Base-by-base conservation (phyloP, 2,113 vertebrate species). In the Nerophis lumbriciformis region DNA sequence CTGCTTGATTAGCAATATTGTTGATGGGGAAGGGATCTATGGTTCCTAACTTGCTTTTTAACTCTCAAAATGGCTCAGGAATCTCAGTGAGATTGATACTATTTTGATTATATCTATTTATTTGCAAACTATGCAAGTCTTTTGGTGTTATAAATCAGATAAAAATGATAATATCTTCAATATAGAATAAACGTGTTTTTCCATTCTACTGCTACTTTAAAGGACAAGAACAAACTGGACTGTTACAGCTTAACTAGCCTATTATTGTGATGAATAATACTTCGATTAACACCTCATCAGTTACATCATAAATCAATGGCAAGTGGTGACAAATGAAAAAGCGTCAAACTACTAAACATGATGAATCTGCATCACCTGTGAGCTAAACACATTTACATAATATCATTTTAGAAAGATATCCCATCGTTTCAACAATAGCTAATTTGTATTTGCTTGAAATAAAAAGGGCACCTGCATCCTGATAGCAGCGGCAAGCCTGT, bases 341-440 rank as follows among this genome's bases (percentile, higher is more conserved):
- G 86, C 79, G 88, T 87, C 82, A 83, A 86, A 89, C 87, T 87
- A 83, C 87, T 89, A 88, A 89, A 90, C 86, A 87, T 88, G 82
- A 90, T 90, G 87, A 90, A 89, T 89, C 87, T 84, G 83, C 83
- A 89, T 89, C 89, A 90, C 87, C 89, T 53, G 45, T 87, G 87
- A 88, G 87, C 90, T 82, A 83, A 88, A 88, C 83, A 87, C 89
- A 87, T 90, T 90, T 88, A 90, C 82, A 74, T 79, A 77, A 84
- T 81, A 82, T 88, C 84, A 83, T 88, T 91, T 90, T 89, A 85
- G 84, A 87, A 84, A 88, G 85, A 88, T 88, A 80, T 85, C 86
- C 77, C 71, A 82, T 87, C 81, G 84, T 84, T 81, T 83, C 87
- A 86, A 89, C 83, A 84, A 81, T 5, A 72, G 81, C 80, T 83